phyloP scores from a whole-genome alignment of 2,888 invertebrate genomes.

The Rhagophthalmus giganteus region DNA sequence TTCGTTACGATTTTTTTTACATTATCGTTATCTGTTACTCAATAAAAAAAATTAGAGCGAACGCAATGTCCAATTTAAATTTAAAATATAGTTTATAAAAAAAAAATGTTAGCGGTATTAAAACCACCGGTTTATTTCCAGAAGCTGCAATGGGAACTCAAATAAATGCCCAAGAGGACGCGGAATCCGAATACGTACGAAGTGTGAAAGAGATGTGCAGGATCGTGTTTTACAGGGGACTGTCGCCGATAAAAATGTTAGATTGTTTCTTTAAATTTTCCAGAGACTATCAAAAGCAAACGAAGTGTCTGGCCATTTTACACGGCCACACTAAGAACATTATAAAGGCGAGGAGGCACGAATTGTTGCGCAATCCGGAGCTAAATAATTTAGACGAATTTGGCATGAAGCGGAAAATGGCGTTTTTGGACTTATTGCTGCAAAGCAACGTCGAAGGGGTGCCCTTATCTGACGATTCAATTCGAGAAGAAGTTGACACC shows the following conservation, averaged over 20 bases:
- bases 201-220: conserved; percentile 63
- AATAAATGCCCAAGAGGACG: conserved; percentile 70
- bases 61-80: not conserved
- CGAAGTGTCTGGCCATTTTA: conserved; percentile 54
- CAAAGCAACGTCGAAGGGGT: conserved; percentile 59
- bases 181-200: conserved; percentile 71
- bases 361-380: conserved; percentile 28
- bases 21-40: too few relatives aligned
- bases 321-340: conserved; percentile 61
- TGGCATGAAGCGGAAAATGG: conserved; percentile 61
- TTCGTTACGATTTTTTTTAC: too few relatives aligned
- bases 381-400: not conserved
- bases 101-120: not conserved
- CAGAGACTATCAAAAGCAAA: conserved; percentile 55
- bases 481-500: conserved; percentile 73
- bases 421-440: conserved; percentile 69
- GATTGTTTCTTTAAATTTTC: conserved; percentile 42
- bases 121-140: conserved; percentile 41
- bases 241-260: conserved; percentile 57
- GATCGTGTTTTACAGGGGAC: conserved; percentile 42
- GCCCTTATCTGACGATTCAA: conserved; percentile 61
- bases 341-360: conserved; percentile 56
- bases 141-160: conserved; percentile 85
- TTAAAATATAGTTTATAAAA: not conserved
- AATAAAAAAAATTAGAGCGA: too few relatives aligned